Conservation (phyloP, 2,888 invertebrate species). For the Noctua janthe region DNA sequence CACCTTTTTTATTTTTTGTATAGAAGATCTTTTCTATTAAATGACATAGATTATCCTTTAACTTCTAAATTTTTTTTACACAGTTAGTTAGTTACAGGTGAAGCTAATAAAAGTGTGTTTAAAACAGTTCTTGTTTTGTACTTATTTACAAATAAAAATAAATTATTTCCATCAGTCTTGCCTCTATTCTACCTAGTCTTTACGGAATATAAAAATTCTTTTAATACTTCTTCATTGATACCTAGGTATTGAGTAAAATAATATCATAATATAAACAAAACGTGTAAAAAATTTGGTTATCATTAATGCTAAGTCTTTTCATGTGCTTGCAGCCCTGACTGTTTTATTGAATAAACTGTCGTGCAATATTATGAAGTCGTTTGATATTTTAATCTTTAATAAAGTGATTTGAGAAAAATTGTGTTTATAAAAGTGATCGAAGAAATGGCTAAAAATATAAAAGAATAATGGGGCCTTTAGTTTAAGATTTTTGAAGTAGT, state of each 20-base stretch:
- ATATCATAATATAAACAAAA: background rate
- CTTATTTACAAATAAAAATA: too few relatives aligned
- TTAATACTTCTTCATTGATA: background rate
- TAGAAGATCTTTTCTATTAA: too few relatives aligned
- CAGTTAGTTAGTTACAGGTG: too few relatives aligned
- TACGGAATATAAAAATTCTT: background rate
- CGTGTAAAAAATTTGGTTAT: background rate
- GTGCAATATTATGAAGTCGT: conserved; percentile 4
- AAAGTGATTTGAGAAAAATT: background rate
- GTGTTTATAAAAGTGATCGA: background rate
- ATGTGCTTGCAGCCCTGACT: conserved; percentile 22
- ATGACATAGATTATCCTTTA: too few relatives aligned
- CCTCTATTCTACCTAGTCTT: background rate
- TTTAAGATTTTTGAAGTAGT: background rate
- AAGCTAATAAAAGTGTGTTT: too few relatives aligned
- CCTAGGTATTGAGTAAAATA: background rate
- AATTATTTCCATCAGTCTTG: background rate
- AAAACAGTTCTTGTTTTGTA: background rate
- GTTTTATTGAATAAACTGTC: conserved; percentile 10
- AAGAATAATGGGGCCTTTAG: background rate
- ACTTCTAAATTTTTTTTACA: too few relatives aligned
- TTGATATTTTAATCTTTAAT: background rate
- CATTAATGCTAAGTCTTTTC: background rate
- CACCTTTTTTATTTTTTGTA: too few relatives aligned
- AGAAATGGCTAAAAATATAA: background rate